These are phyloP conservation scores for Dysdera silvatica DNA, from an alignment of 1,140 invertebrate genomes.

Conservation along the genomic window DNA sequence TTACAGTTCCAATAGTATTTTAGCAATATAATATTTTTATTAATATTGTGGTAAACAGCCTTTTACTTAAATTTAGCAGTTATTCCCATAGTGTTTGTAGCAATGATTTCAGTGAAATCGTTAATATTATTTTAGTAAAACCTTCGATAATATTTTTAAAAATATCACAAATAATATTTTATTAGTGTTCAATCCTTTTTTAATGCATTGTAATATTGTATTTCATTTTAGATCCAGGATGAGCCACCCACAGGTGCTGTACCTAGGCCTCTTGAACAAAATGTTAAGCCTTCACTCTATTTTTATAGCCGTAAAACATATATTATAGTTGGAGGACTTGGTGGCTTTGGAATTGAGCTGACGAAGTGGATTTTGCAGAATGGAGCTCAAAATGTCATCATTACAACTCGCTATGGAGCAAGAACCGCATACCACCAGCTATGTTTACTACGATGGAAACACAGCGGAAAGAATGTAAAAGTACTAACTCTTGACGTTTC, in stretches of 20 bases:
- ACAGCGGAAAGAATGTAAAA: slow-evolving; percentile 58
- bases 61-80: no score
- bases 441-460: slow-evolving; percentile 51
- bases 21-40: no score
- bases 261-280: slow-evolving; percentile 36
- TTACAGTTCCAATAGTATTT: no score
- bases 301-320: slow-evolving; percentile 40
- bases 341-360: slow-evolving; percentile 53
- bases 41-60: no score
- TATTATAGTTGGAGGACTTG: slow-evolving; percentile 52
- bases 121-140: no score
- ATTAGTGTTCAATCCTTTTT: no score
- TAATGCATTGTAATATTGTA: no score
- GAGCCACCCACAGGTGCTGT: slow-evolving; percentile 33
- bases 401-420: slow-evolving; percentile 50
- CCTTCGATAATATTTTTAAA: no score
- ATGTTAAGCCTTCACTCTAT: slow-evolving; percentile 43
- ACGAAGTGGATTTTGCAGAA: slow-evolving; percentile 50
- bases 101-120: no score
- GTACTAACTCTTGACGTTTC: slow-evolving; percentile 62
- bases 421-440: slow-evolving; percentile 48
- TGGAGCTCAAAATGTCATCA: slow-evolving; percentile 47
- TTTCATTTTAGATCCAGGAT: slow-evolving; percentile 27
- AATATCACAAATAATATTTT: no score
- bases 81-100: no score